Evolutionary conservation across 2,888 invertebrate species (phyloP).

Genomic region (Drosophila multiciliata): DNA sequence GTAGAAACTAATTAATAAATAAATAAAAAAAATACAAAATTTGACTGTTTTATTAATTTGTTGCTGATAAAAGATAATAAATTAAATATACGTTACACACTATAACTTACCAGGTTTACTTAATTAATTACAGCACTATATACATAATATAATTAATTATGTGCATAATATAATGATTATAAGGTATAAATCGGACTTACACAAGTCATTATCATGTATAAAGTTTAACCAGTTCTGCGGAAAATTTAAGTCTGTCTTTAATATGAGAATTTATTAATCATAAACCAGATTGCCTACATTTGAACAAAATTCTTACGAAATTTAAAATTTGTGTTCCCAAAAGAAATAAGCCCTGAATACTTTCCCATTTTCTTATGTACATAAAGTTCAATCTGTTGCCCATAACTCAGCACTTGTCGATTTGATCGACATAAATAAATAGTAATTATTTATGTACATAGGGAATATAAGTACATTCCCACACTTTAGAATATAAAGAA

Average conservation of each 20-base stretch:
- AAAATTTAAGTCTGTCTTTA: not conserved
- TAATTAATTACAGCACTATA: not conserved
- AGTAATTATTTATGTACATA: slow-evolving; percentile 5
- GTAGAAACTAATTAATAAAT: not conserved
- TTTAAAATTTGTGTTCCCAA: not conserved
- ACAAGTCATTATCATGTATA: not conserved
- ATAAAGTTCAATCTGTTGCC: not conserved
- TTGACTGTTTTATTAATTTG: not conserved
- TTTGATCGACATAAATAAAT: slow-evolving; percentile 40
- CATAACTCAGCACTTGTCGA: slow-evolving; percentile 32
- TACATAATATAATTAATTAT: not conserved
- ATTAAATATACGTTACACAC: not conserved
- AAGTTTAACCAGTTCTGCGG: not conserved
- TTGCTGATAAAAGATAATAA: not conserved
- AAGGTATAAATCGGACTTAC: not conserved
- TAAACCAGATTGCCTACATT: too few species aligned
- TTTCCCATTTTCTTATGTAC: not conserved
- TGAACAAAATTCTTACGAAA: not conserved
- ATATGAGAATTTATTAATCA: not conserved
- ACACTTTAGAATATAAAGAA: slow-evolving; percentile 37
- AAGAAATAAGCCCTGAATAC: not conserved
- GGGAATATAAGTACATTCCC: slow-evolving; percentile 33
- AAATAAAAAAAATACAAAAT: not conserved
- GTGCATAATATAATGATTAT: not conserved
- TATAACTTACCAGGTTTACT: not conserved